Percentiles rank a stretch among this genome's conserved stretches.
Evolutionary conservation across 1,140 invertebrate genomes (phyloP).

Genomic region (Schlechtendalia chinensis): DNA sequence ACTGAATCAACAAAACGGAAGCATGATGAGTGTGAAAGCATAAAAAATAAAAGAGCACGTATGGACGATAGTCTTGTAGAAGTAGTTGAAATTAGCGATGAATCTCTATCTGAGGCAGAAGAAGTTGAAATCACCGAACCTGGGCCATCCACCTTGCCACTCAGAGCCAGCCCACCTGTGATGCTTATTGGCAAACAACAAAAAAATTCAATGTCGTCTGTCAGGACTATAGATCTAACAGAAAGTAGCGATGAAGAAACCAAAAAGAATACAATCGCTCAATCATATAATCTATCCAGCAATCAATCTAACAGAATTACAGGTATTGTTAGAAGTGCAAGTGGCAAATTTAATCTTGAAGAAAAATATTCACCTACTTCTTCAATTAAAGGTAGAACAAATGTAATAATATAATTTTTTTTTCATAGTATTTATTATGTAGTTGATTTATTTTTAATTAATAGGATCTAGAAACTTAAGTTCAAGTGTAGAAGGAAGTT

Average conservation of each 20-base stretch:
- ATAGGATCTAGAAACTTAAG: background rate
- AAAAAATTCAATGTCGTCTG: constrained; percentile 14
- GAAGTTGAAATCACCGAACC: constrained; percentile 38
- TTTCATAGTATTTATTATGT: background rate
- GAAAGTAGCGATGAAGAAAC: background rate
- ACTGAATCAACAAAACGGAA: constrained; percentile 20
- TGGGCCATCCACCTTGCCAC: constrained; percentile 3
- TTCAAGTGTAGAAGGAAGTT: background rate
- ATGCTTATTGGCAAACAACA: background rate
- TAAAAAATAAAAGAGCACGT: constrained; percentile 30
- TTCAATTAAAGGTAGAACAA: background rate
- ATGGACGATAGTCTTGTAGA: constrained; percentile 41
- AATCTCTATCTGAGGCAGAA: constrained; percentile 31
- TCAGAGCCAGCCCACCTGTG: constrained; percentile 35
- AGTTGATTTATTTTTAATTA: background rate
- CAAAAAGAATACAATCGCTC: background rate
- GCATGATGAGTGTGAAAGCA: constrained; percentile 13
- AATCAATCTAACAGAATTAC: background rate
- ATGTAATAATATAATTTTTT: background rate
- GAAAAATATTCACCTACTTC: background rate
- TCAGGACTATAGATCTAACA: background rate
- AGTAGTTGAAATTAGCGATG: constrained; percentile 42
- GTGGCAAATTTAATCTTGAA: background rate
- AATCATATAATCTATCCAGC: background rate
- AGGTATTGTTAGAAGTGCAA: background rate